Base-by-base conservation (phyloP, 2,888 invertebrate species). In the Pyralis farinalis region DNA sequence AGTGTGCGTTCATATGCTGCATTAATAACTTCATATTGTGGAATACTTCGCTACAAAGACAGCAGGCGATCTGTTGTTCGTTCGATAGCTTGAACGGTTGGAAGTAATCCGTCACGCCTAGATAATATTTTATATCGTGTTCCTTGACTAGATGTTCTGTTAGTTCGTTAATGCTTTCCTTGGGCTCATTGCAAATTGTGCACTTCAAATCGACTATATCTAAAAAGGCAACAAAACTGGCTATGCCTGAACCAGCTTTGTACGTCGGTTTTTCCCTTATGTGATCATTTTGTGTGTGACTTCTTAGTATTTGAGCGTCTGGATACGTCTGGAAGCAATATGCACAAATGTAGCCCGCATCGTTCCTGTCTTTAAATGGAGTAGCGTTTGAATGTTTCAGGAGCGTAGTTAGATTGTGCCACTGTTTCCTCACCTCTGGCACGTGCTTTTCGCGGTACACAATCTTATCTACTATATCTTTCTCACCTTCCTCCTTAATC, bases 1-100 rank as follows among this genome's bases (percentile, higher is more conserved):
- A 88, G 32, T 88, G 88, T 0, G 72, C 52, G 34, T 88, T 87
- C 88, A 88, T 88, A 29, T 88, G 88, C 21, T 84, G 86, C 77
- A 82, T 84, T 7, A 88, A 42, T 0, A 79, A 46, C 46, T 81
- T 85, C 83, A 87, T 86, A 16, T 82, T 87, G 46, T 85, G 81
- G 35, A 75, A 88, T 0, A 64, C 65, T 40, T 85, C 83, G 25
- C 58, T 59, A 49, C 87, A 86, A 0, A 86, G 60, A 27, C 83
- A 83, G 47, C 88, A 88, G 40, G 75, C 71, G 3, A 86, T 79
- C 25, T 75, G 75, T 42, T 72, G 75, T 28, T 80, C 83, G 28
- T 69, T 75, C 0, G 75, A 73, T 32, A 86, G 49, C 49, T 83
- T 79, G 49, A 71, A 82, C 0, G 80, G 81, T 43, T 80, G 77